Base-by-base conservation (phyloP, 2,888 invertebrate species). In the Sicus ferrugineus region DNA sequence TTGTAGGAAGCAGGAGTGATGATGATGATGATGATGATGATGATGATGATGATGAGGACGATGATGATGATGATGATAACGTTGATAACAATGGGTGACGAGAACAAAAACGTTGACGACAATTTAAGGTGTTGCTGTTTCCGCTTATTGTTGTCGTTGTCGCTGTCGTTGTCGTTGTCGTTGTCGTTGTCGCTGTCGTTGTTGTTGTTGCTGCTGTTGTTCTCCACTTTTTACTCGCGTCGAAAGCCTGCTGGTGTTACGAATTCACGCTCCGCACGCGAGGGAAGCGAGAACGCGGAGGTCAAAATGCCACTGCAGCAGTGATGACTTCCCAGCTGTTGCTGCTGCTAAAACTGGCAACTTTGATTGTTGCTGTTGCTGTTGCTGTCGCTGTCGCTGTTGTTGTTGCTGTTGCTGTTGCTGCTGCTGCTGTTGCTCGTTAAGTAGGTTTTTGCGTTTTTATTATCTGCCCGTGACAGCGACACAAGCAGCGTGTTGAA, bases 231-330 rank as follows among this genome's bases (percentile, higher is more conserved):
- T 3, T 19, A 4, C 9, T 52, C 52, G 52, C 52, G n/a, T n/a
- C n/a, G n/a, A n/a, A n/a, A 42, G 11, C 38, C 42, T 61, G 61
- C 26, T 28, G 31, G 7, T 52, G 34, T n/a, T 52, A 31, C 14
- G 19, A 50, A 64, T 64, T 64, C 52, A 64, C 34, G 54, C 21
- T n/a, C 16, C 28, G 9, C 19, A 38, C 2, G 28, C 21, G 38
- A 9, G 9, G 56, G 42, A 54, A 65, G 38, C n/a, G n/a, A n/a
- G n/a, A n/a, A n/a, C n/a, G n/a, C 64, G 64, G 64, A 64, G 34
- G 31, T 52, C 64, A 50, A 52, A 64, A 64, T 50, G 50, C 30
- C 50, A 64, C 64, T 28, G 16, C 50, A 50, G 31, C 62, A 50
- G 21, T 31, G 64, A 21, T 31, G 50, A 62, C 62, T 62, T 26